A percentile compares a stretch with the other conserved stretches of the same genome.
phyloP scores from a whole-genome alignment of 2,888 invertebrate genomes.

The Microchrysa polita region DNA sequence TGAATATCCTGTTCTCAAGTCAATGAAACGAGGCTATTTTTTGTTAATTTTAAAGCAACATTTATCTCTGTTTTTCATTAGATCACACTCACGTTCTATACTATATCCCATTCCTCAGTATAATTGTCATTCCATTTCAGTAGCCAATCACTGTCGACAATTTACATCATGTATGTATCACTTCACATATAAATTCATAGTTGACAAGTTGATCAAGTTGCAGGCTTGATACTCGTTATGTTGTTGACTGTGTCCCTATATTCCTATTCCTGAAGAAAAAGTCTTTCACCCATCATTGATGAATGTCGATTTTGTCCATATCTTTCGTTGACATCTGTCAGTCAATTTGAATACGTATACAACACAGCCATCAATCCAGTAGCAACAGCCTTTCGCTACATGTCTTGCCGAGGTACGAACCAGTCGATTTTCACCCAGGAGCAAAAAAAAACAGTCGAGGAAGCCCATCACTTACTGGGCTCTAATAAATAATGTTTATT shows the following conservation, averaged over 20 bases:
- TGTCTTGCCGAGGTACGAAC: no score
- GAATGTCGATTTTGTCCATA: constrained; percentile 34
- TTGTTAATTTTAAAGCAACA: no score
- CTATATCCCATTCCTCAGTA: no score
- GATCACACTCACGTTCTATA: no score
- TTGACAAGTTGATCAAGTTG: constrained; percentile 30
- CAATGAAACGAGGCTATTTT: no score
- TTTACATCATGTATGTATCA: constrained; percentile 15
- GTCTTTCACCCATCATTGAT: constrained; percentile 14
- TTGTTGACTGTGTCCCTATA: constrained; percentile 12
- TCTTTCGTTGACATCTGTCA: constrained; percentile 33
- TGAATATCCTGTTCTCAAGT: no score
- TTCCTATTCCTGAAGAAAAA: constrained; percentile 23
- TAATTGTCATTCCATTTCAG: no score
- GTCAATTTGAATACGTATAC: constrained; percentile 36
- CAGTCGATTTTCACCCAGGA: no score
- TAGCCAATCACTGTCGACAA: no score
- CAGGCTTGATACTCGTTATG: constrained; percentile 17
- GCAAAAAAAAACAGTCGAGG: no score
- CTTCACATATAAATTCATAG: constrained; percentile 19
- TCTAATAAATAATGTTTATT: neutral
- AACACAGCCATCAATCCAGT: neutral
- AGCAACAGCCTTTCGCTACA: neutral
- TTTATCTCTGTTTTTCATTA: no score
- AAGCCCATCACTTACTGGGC: no score